These are phyloP conservation scores for Salmo trutta DNA, from an alignment of 2,797 vertebrate genomes.

Conservation along the genomic window DNA sequence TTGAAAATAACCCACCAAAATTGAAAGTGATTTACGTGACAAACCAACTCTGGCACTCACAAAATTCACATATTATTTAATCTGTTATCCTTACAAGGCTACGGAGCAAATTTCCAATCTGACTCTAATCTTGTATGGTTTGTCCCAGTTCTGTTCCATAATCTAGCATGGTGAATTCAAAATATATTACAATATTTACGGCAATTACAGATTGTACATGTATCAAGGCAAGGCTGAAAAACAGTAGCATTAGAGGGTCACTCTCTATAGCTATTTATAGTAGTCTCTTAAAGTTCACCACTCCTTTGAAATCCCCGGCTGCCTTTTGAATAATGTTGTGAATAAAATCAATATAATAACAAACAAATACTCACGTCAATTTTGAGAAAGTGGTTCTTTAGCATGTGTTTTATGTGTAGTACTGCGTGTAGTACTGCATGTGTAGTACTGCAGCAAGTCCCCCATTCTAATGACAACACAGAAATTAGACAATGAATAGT, in stretches of 20 bases:
- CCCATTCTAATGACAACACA: not conserved
- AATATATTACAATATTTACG: constrained; percentile 37
- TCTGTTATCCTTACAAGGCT: constrained; percentile 28
- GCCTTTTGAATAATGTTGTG: not conserved
- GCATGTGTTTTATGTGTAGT: not conserved
- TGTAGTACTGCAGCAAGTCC: not conserved
- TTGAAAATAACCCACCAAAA: constrained; percentile 21
- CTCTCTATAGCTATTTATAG: constrained; percentile 5
- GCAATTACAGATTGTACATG: constrained; percentile 24
- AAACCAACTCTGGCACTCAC: constrained; percentile 18
- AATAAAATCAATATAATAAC: not conserved
- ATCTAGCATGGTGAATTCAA: constrained; percentile 42
- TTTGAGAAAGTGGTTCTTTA: not conserved
- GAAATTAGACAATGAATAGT: not conserved
- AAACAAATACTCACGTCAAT: not conserved
- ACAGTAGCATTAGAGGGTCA: constrained; percentile 17
- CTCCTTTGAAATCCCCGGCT: not conserved
- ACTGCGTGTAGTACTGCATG: not conserved
- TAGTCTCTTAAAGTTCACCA: not conserved
- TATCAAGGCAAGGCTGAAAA: constrained; percentile 7
- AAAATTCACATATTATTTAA: constrained; percentile 15
- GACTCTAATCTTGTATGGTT: constrained; percentile 28
- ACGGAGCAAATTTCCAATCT: constrained; percentile 26
- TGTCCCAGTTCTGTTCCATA: constrained; percentile 37
- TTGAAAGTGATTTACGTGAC: constrained; percentile 1